Conservation (phyloP, 2,888 invertebrate species). For the Priapulus caudatus region DNA sequence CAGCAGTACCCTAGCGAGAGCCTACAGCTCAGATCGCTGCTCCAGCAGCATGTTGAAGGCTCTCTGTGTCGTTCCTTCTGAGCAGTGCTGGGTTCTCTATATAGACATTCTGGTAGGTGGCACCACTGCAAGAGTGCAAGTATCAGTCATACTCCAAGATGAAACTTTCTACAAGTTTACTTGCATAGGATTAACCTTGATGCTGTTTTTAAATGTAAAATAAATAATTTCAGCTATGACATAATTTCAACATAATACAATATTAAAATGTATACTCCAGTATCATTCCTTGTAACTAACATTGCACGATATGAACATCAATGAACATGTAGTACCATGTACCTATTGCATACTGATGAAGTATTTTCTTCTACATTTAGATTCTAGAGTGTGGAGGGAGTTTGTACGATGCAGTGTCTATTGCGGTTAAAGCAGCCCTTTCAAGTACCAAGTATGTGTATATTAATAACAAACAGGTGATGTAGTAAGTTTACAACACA, state of each 20-base stretch:
- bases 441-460: slow-evolving; percentile 67
- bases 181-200: too few relatives aligned
- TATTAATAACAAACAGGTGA: too few relatives aligned
- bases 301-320: slow-evolving; percentile 13
- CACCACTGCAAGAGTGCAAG: too few relatives aligned
- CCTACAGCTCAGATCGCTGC: slow-evolving; percentile 63
- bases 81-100: slow-evolving; percentile 87
- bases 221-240: too few relatives aligned
- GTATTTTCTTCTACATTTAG: too few relatives aligned
- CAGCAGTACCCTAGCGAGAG: slow-evolving; percentile 59
- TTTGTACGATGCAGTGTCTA: slow-evolving; percentile 81
- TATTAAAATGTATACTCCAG: too few relatives aligned
- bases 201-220: too few relatives aligned
- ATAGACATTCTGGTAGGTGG: slow-evolving; percentile 87
- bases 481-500: too few relatives aligned
- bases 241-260: too few relatives aligned
- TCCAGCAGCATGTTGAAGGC: slow-evolving; percentile 57
- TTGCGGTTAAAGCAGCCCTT: slow-evolving; percentile 84
- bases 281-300: too few relatives aligned
- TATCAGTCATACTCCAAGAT: too few relatives aligned
- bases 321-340: slow-evolving; percentile 24
- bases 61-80: slow-evolving; percentile 67
- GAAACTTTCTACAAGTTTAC: too few relatives aligned
- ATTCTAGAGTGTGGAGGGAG: slow-evolving; percentile 89
- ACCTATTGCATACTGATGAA: slow-evolving; percentile 25